Evolutionary conservation across 1,140 invertebrate species (phyloP).

Genomic region (Heterodera carotae): DNA sequence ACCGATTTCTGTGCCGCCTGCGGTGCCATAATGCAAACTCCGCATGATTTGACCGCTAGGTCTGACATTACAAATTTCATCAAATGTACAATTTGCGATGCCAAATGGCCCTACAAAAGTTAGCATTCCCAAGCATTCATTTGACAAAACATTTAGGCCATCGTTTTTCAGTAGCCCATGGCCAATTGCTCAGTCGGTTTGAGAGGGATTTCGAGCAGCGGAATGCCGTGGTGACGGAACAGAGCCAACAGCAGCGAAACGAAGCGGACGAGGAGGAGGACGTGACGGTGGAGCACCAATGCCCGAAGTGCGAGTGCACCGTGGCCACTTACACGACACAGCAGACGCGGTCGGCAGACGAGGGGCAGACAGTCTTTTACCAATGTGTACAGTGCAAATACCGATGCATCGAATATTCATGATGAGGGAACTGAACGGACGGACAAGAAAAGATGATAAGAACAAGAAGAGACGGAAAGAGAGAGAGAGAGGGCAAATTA

Average conservation of each 20-base stretch:
- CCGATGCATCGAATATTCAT: slow-evolving; percentile 63
- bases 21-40: not conserved
- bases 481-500: too few relatives aligned
- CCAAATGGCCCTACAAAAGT: not conserved
- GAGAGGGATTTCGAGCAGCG: slow-evolving; percentile 64
- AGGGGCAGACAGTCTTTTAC: slow-evolving; percentile 98
- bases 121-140: slow-evolving; percentile 71
- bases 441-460: too few relatives aligned
- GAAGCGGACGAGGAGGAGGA: slow-evolving; percentile 41
- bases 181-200: slow-evolving; percentile 67
- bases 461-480: too few relatives aligned
- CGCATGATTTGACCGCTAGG: not conserved
- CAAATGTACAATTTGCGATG: not conserved
- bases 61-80: not conserved
- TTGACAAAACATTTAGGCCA: slow-evolving; percentile 68
- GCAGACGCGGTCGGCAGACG: slow-evolving; percentile 92
- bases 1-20: not conserved
- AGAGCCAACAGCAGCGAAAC: slow-evolving; percentile 74
- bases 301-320: slow-evolving; percentile 83
- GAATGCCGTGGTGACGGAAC: slow-evolving; percentile 66
- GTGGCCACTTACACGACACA: slow-evolving; percentile 91
- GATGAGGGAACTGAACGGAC: not conserved
- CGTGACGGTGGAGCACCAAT: slow-evolving; percentile 74
- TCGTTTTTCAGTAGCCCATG: slow-evolving; percentile 72
- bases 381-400: slow-evolving; percentile 91